A percentile compares a stretch with the other conserved stretches of the same genome.
Conservation (phyloP, 1,140 invertebrate species). For the Probaryconus sp. region DNA sequence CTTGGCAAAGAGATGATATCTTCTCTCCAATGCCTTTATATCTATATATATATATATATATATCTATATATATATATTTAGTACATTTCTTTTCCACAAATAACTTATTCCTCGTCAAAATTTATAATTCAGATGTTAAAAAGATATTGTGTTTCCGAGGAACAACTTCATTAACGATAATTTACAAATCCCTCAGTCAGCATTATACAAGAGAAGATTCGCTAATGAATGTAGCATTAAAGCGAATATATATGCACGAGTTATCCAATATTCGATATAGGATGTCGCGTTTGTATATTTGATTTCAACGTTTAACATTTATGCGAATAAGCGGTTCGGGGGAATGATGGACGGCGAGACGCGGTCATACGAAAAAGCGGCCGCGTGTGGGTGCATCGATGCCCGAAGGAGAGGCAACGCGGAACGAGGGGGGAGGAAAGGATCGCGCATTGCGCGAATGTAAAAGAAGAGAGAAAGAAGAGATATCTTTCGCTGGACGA, state of each 20-base stretch:
- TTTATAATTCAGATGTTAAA: constrained; percentile 54
- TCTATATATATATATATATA: no score
- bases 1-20: constrained; percentile 37
- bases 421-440: constrained; percentile 24
- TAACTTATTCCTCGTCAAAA: constrained; percentile 55
- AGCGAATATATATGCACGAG: constrained; percentile 54
- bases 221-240: constrained; percentile 58
- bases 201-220: constrained; percentile 55
- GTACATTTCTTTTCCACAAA: constrained; percentile 44
- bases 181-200: constrained; percentile 57
- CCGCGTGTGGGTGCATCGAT: constrained; percentile 53
- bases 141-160: constrained; percentile 49
- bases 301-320: constrained; percentile 58
- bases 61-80: no score
- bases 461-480: constrained; percentile 41
- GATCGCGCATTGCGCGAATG: constrained; percentile 18
- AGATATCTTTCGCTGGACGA: constrained; percentile 58
- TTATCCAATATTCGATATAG: constrained; percentile 59
- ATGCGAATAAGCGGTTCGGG: constrained; percentile 57
- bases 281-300: constrained; percentile 58
- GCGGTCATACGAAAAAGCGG: constrained; percentile 63
- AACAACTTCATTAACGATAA: constrained; percentile 61
- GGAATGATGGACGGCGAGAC: constrained; percentile 64
- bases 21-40: constrained; percentile 20
- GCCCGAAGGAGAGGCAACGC: constrained; percentile 33